phyloP scores from a whole-genome alignment of 2,888 invertebrate species.

The Polietes domitor region DNA sequence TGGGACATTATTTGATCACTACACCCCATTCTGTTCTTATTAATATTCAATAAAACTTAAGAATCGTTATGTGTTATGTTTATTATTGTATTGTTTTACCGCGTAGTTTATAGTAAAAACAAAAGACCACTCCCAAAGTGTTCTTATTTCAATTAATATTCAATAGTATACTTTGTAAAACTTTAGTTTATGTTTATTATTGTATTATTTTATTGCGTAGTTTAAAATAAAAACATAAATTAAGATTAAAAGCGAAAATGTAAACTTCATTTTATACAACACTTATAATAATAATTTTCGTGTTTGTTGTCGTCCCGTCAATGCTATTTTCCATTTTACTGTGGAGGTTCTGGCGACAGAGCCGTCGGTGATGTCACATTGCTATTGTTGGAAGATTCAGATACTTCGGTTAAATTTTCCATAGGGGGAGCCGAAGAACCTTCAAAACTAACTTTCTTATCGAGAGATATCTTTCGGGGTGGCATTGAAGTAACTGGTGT shows the following conservation, averaged over 20 bases:
- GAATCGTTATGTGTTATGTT: no score
- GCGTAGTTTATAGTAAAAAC: no score
- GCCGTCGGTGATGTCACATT: slow-evolving; percentile 60
- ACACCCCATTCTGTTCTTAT: no score
- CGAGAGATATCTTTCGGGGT: slow-evolving; percentile 58
- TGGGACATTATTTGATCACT: no score
- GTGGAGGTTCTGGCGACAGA: slow-evolving; percentile 55
- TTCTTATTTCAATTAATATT: neutral
- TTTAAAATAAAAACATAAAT: slow-evolving; percentile 43
- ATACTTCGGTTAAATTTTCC: slow-evolving; percentile 69
- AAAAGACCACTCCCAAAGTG: neutral
- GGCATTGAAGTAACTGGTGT: slow-evolving; percentile 15
- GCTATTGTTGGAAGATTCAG: slow-evolving; percentile 65
- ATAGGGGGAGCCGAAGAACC: slow-evolving; percentile 52
- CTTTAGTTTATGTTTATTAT: slow-evolving; percentile 44
- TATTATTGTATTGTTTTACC: neutral
- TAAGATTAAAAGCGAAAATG: slow-evolving; percentile 8
- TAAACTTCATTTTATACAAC: slow-evolving; percentile 18
- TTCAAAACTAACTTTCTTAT: slow-evolving; percentile 73
- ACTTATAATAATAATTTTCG: slow-evolving; percentile 2
- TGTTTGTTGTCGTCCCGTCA: slow-evolving; percentile 15
- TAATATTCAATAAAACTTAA: no score
- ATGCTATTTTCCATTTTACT: neutral
- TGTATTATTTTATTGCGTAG: slow-evolving; percentile 53
- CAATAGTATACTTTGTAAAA: neutral